Evolutionary conservation across 2,888 invertebrate genomes (phyloP), one percentile per base, ranked within the genome.

Genomic region (Hydrotaea diabolus): DNA sequence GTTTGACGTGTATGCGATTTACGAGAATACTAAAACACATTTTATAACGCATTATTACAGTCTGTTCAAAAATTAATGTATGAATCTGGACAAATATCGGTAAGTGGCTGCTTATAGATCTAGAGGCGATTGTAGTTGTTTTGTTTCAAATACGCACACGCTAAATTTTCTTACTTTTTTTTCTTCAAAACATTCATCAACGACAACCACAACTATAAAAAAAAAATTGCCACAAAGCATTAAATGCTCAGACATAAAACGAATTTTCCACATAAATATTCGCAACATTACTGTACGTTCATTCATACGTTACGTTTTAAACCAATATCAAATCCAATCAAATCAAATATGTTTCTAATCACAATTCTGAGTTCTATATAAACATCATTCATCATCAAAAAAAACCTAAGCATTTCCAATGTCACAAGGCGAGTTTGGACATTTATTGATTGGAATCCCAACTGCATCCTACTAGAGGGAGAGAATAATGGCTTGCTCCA

Each of bases 11-110:
- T 36, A 49, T 64, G 46, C 62, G 85, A 77, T 80, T 57, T 19
- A 46, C 17, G 23, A 21, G 9, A 76, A 74, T 77, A 84, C 77
- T 86, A 76, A 39, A 86, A 83, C 46, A 64, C 66, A 43, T 80
- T 86, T 77, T 77, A 77, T 82, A 79, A 79, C 77, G 83, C 82
- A 87, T 90, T 39, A 69, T 69, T 91, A 83, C 91, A 91, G 91
- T 91, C 91, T 86, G 91, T 91, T 88, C 91, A 91, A 88, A 91
- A 91, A 88, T 90, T 91, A 90, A 91, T 91, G 90, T 90, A 91
- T 88, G 91, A 91, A 89, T 88, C 91, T 86, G 91, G 91, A 88
- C 89, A 91, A 87, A 89, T 91, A 88, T 91, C 91, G 91, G 91
- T 91, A 91, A 91, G 91, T 90, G 86, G 59, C 69, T 69, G 69